These are phyloP conservation scores for Oncorhynchus tshawytscha DNA, from an alignment of 2,113 vertebrate species.

Conservation along the genomic window DNA sequence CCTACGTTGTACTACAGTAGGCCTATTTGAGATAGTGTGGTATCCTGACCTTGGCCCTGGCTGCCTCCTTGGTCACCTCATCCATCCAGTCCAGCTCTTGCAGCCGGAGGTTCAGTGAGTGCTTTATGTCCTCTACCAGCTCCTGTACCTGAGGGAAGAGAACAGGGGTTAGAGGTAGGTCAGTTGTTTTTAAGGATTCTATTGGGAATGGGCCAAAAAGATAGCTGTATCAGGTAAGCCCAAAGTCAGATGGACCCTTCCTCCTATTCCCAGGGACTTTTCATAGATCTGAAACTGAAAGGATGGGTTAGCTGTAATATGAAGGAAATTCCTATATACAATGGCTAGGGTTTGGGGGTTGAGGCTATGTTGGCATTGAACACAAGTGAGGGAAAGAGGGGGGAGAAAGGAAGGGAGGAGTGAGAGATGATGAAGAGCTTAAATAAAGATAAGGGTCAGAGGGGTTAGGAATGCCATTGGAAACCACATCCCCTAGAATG, in stretches of 20 bases:
- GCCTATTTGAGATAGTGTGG: conserved; percentile 10
- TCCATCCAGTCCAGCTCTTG: conserved; percentile 99
- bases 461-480: too few relatives aligned
- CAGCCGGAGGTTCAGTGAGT: conserved; percentile 86
- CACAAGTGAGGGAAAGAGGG: conserved; percentile 11
- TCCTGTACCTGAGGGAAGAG: conserved; percentile 83
- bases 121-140: conserved; percentile 94
- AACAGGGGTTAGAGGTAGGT: not conserved
- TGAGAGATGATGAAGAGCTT: too few relatives aligned
- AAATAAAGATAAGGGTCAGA: too few relatives aligned
- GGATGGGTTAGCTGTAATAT: too few relatives aligned
- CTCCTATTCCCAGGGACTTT: too few relatives aligned
- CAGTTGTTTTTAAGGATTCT: too few relatives aligned
- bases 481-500: too few relatives aligned
- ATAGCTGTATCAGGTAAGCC: too few relatives aligned
- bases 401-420: conserved; percentile 16
- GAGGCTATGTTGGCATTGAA: not conserved
- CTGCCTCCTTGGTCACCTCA: conserved; percentile 85
- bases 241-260: too few relatives aligned
- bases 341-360: conserved; percentile 12
- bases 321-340: too few relatives aligned
- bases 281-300: too few relatives aligned
- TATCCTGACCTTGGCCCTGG: conserved; percentile 85
- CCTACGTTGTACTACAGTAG: conserved; percentile 51
- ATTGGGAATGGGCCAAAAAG: too few relatives aligned